Evolutionary conservation across 1,140 invertebrate genomes (phyloP).

Genomic region (Drosophila parabipectinata): DNA sequence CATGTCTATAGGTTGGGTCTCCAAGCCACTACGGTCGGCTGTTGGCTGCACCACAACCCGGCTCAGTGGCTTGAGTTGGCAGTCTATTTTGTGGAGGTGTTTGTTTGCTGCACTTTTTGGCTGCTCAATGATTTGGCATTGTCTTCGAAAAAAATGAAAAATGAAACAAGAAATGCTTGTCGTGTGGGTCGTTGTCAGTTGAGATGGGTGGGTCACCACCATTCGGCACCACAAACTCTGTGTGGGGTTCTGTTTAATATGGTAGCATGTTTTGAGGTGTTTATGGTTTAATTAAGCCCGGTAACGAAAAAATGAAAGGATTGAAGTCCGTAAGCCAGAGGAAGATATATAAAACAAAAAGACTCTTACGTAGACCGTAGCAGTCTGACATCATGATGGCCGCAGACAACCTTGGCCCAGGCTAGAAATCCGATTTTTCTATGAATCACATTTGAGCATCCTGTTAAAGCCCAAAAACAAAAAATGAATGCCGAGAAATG

Average conservation of each 20-base stretch:
- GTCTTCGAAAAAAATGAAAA: constrained; percentile 50
- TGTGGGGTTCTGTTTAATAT: constrained; percentile 66
- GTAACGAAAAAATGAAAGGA: constrained; percentile 67
- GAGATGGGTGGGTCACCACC: constrained; percentile 40
- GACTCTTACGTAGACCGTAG: neutral
- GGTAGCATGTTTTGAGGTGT: constrained; percentile 75
- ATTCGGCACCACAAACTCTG: constrained; percentile 24
- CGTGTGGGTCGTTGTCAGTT: constrained; percentile 70
- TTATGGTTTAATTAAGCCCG: constrained; percentile 73
- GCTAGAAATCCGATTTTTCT: constrained; percentile 44
- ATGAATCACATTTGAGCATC: constrained; percentile 37
- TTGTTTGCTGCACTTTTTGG: constrained; percentile 64
- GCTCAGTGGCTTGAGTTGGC: constrained; percentile 35
- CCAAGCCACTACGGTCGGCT: constrained; percentile 13
- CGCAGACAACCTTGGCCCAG: constrained; percentile 44
- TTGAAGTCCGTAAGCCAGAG: constrained; percentile 12
- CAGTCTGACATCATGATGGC: constrained; percentile 32
- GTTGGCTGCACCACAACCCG: neutral
- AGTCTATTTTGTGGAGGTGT: constrained; percentile 57
- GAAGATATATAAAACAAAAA: constrained; percentile 3
- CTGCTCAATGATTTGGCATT: constrained; percentile 71
- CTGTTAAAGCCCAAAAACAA: constrained; percentile 33
- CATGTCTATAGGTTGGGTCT: constrained; percentile 68
- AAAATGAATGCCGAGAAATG: constrained; percentile 41
- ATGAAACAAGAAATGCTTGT: constrained; percentile 29